Percentiles rank a stretch among this genome's conserved stretches.
phyloP scores from a whole-genome alignment of 2,113 vertebrate genomes.

The Ceuthmochares aereus region DNA sequence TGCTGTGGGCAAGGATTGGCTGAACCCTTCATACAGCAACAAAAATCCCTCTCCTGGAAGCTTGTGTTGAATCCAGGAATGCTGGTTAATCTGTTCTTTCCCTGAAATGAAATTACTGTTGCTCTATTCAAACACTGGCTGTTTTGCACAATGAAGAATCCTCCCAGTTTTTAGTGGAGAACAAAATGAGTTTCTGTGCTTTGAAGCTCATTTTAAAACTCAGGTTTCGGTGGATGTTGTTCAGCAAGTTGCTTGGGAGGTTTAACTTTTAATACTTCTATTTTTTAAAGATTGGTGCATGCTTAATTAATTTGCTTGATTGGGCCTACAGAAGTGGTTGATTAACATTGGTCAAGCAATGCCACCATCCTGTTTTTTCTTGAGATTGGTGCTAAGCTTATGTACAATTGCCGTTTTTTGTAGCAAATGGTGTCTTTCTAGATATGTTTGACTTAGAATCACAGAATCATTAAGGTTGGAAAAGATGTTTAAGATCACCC shows the following conservation, averaged over 20 bases:
- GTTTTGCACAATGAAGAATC: neutral
- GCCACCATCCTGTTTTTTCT: neutral
- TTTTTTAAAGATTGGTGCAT: neutral
- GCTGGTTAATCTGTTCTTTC: neutral
- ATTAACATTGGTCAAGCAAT: neutral
- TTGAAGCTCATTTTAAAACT: neutral
- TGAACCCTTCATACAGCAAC: accelerated
- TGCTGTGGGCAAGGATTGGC: neutral
- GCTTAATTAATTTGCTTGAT: neutral
- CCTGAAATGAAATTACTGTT: neutral
- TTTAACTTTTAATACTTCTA: neutral
- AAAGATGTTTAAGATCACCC: too few species aligned
- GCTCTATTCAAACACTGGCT: neutral
- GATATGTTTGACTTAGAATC: neutral
- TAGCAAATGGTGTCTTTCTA: neutral
- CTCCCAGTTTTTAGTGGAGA: neutral
- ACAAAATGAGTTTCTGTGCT: neutral
- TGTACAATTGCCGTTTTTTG: neutral
- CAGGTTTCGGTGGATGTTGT: neutral
- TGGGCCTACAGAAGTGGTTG: neutral
- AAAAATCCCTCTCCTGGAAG: neutral
- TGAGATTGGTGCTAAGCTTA: neutral
- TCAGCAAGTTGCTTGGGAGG: neutral
- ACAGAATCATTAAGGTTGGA: too few species aligned
- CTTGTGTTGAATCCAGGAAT: neutral